Percentiles rank a stretch among this genome's conserved stretches.
Evolutionary conservation across 2,113 vertebrate genomes (phyloP).

Genomic region (Phylloscopus trochilus): DNA sequence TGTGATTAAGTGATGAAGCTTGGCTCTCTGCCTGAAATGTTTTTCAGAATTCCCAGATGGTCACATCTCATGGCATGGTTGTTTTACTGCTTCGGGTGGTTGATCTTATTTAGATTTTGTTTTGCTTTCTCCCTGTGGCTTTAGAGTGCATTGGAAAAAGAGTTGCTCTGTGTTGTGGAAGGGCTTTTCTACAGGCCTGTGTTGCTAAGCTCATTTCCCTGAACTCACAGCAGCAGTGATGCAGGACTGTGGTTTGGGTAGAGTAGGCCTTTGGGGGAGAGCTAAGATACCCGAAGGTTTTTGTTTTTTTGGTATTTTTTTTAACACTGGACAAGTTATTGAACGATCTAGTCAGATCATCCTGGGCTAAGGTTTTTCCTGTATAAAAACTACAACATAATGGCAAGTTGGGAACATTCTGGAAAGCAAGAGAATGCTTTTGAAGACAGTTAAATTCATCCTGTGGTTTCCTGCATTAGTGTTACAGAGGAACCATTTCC

Average conservation of each 20-base stretch:
- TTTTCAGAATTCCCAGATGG: slow-evolving; percentile 4
- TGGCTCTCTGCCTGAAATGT: neutral
- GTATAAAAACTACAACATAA: neutral
- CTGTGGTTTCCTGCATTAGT: neutral
- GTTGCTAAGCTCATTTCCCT: neutral
- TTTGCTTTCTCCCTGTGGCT: neutral
- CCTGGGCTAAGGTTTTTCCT: neutral
- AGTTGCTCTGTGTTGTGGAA: neutral
- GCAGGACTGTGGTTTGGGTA: neutral
- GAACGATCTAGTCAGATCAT: neutral
- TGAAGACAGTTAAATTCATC: neutral
- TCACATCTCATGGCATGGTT: neutral
- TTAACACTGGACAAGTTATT: neutral
- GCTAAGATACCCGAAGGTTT: neutral
- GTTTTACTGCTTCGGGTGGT: neutral
- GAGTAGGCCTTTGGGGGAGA: neutral
- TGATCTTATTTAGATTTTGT: neutral
- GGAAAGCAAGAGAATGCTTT: neutral
- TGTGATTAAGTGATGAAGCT: neutral
- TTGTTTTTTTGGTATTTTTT: too few species aligned
- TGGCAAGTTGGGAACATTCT: neutral
- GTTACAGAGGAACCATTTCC: neutral
- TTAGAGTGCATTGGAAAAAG: neutral
- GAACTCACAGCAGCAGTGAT: neutral
- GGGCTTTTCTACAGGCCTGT: neutral